Conservation (phyloP, 2,888 invertebrate species). For the Tanypteryx hageni region DNA sequence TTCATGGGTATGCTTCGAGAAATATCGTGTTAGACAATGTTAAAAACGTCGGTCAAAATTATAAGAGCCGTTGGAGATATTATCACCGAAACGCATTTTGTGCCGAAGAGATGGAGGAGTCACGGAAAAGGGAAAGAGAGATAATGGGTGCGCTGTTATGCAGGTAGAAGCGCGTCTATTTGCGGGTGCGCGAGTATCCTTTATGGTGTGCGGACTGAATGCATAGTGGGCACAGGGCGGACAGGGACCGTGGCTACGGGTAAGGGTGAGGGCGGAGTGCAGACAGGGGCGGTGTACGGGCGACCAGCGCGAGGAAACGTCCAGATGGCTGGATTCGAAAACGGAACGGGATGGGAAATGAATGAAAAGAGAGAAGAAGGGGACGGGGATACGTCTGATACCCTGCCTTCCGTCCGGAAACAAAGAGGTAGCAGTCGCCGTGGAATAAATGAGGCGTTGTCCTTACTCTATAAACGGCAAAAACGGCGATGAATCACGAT, state of each 20-base stretch:
- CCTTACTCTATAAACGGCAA: background rate
- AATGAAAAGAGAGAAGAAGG: background rate
- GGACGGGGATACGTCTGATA: constrained; percentile 2
- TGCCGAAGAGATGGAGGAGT: constrained; percentile 9
- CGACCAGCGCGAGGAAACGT: constrained; percentile 20
- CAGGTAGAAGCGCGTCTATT: background rate
- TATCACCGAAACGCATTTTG: background rate
- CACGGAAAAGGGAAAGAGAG: background rate
- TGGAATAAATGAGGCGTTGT: constrained; percentile 12
- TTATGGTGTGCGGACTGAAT: constrained; percentile 20
- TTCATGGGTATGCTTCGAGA: background rate
- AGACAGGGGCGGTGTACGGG: constrained; percentile 19
- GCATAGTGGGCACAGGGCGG: background rate
- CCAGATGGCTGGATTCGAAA: constrained; percentile 26
- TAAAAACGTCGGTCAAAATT: constrained; percentile 6
- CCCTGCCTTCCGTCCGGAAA: constrained; percentile 9
- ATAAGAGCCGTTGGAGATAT: constrained; percentile 44
- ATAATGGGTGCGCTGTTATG: constrained; percentile 33
- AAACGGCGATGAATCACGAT: constrained; percentile 21
- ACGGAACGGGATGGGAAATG: background rate
- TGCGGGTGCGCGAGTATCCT: background rate
- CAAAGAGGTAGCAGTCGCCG: background rate
- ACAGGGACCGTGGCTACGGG: background rate
- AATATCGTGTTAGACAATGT: constrained; percentile 1
- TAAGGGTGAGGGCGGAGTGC: constrained; percentile 4